A percentile compares a stretch with the other conserved stretches of the same genome.
Evolutionary conservation across 1,140 invertebrate species (phyloP).

Genomic region (Brachionus asplanchnoidis): DNA sequence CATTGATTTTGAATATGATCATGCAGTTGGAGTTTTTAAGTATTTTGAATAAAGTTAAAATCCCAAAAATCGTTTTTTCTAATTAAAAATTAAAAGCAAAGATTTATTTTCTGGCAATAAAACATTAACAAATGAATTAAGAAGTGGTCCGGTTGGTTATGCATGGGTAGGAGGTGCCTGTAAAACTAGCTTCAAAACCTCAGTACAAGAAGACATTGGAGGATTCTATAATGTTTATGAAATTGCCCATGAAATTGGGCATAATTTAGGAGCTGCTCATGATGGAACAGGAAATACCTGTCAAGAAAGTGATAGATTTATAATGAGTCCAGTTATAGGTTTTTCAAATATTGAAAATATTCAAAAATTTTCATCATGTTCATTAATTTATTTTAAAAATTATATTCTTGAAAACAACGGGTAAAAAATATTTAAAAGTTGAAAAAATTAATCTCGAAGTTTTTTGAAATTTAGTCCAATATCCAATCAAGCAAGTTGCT

Average conservation of each 20-base stretch:
- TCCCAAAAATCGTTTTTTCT: neutral
- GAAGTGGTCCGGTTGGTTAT: neutral
- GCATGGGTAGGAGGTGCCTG: neutral
- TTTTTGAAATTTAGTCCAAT: neutral
- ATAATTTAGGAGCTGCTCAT: conserved; percentile 17
- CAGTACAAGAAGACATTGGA: neutral
- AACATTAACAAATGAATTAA: neutral
- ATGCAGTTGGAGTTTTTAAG: conserved; percentile 26
- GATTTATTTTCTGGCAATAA: neutral
- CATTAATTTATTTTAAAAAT: conserved; percentile 8
- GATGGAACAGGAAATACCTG: neutral
- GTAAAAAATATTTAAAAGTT: neutral
- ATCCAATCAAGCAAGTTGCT: neutral
- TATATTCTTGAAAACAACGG: neutral
- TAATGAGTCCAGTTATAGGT: neutral
- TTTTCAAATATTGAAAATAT: conserved; percentile 27
- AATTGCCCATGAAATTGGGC: conserved; percentile 11
- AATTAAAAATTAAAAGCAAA: neutral
- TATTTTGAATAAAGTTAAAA: neutral
- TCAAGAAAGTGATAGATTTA: neutral
- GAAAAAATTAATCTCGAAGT: no score
- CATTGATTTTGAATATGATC: neutral
- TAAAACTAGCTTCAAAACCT: neutral
- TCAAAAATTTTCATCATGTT: conserved; percentile 1
- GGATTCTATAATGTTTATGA: neutral